Percentiles rank a stretch among this genome's conserved stretches.
phyloP scores from a whole-genome alignment of 1,140 invertebrate genomes.

The Heliothis subflexa region DNA sequence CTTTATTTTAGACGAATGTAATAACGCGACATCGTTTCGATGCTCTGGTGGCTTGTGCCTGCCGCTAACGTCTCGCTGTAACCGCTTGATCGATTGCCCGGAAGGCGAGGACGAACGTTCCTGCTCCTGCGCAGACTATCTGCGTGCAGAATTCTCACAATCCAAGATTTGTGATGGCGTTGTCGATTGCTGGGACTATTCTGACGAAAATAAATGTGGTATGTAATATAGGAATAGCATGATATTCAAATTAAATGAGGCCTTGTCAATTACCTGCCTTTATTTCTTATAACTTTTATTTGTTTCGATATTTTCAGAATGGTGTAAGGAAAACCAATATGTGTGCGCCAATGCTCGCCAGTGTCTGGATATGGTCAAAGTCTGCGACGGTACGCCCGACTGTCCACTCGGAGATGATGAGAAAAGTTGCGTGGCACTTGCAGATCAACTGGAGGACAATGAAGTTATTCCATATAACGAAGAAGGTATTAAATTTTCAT shows the following conservation, averaged over 20 bases:
- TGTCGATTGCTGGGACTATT: conserved; percentile 93
- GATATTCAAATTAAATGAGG: no score
- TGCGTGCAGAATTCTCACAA: conserved; percentile 89
- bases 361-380: conserved; percentile 89
- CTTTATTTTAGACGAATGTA: conserved; percentile 81
- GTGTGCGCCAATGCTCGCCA: conserved; percentile 91
- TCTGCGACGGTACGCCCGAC: conserved; percentile 92
- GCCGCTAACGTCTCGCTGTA: conserved; percentile 89
- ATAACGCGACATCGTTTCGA: conserved; percentile 82
- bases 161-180: conserved; percentile 94
- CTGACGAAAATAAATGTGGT: conserved; percentile 93
- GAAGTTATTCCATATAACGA: conserved; percentile 87
- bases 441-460: conserved; percentile 82
- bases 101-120: conserved; percentile 91
- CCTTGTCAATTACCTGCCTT: neutral
- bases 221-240: conserved; percentile 53
- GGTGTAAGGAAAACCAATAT: conserved; percentile 91
- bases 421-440: conserved; percentile 89
- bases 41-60: conserved; percentile 90
- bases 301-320: conserved; percentile 86
- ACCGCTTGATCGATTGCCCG: conserved; percentile 91
- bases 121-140: conserved; percentile 92
- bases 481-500: conserved; percentile 78
- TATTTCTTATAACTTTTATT: neutral
- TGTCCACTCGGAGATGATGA: conserved; percentile 95